phyloP scores from a whole-genome alignment of 1,140 invertebrate genomes.

The Wiebesia pumilae region DNA sequence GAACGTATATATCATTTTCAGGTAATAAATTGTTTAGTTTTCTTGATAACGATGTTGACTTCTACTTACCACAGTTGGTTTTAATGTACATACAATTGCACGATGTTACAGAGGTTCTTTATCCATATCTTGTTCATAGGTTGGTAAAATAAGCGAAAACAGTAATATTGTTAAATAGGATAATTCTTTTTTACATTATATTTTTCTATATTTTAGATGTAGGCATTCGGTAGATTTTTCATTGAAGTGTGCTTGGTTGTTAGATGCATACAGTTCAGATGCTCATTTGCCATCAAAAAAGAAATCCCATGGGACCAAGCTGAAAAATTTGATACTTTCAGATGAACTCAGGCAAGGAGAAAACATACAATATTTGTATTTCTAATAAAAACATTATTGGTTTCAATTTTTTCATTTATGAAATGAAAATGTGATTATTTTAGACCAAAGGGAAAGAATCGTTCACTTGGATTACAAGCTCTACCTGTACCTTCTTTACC shows the following conservation, averaged over 20 bases:
- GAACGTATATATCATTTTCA: conserved; percentile 65
- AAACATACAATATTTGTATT: conserved; percentile 1
- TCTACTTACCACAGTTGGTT: conserved; percentile 97
- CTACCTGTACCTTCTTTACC: conserved; percentile 66
- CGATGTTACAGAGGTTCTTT: conserved; percentile 94
- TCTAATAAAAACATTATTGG: conserved; percentile 3
- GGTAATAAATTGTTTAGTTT: conserved; percentile 98
- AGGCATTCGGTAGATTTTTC: conserved; percentile 96
- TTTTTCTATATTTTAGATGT: conserved; percentile 80
- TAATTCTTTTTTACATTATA: background rate
- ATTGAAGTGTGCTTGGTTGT: conserved; percentile 94
- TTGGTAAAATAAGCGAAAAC: conserved; percentile 66
- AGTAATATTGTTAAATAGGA: conserved; percentile 5
- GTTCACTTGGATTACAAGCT: conserved; percentile 66
- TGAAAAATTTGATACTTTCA: conserved; percentile 90
- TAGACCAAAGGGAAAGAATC: conserved; percentile 73
- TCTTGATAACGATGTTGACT: conserved; percentile 92
- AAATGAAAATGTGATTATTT: conserved; percentile 25
- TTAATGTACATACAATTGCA: conserved; percentile 99
- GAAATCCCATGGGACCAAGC: conserved; percentile 89
- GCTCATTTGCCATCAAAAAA: conserved; percentile 83
- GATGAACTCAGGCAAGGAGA: conserved; percentile 84
- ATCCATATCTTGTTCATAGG: conserved; percentile 96
- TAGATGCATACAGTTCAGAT: conserved; percentile 94
- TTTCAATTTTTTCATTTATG: conserved; percentile 4